phyloP scores from a whole-genome alignment of 2,797 vertebrate genomes.

The Notolepis coatsorum region DNA sequence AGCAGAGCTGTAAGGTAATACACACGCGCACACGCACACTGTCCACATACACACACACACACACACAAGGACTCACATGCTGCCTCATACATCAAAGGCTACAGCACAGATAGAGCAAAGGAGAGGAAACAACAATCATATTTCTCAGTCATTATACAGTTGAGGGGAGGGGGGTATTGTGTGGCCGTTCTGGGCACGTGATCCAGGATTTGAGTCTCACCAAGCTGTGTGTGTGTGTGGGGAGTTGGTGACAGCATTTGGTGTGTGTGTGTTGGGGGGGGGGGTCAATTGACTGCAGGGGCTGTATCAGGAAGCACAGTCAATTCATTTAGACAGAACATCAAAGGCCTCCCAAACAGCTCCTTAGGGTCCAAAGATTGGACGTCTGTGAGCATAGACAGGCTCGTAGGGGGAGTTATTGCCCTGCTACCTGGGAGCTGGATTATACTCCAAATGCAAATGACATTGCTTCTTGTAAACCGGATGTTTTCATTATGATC shows the following conservation, averaged over 20 bases:
- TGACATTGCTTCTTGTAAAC: conserved; percentile 69
- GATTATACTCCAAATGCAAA: conserved; percentile 57
- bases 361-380: conserved; percentile 75
- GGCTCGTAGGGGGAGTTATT: conserved; percentile 69
- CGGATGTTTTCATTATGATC: conserved; percentile 69
- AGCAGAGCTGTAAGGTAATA: conserved; percentile 66
- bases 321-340: conserved; percentile 80
- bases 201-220: conserved; percentile 44
- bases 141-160: conserved; percentile 57
- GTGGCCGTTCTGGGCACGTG: conserved; percentile 41
- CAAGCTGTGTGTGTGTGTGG: conserved; percentile 28
- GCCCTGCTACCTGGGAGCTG: conserved; percentile 68
- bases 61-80: conserved; percentile 28
- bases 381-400: conserved; percentile 72
- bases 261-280: conserved; percentile 13
- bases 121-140: conserved; percentile 32
- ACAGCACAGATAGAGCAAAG: conserved; percentile 39
- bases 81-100: conserved; percentile 69
- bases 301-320: conserved; percentile 72
- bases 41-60: neutral
- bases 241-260: conserved; percentile 71
- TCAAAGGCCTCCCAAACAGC: conserved; percentile 79
- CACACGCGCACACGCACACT: conserved; percentile 51
- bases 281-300: conserved; percentile 58
- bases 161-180: conserved; percentile 13